Percentiles rank a stretch among this genome's conserved stretches.
phyloP scores from a whole-genome alignment of 2,113 vertebrate species.

The Etheostoma cragini region DNA sequence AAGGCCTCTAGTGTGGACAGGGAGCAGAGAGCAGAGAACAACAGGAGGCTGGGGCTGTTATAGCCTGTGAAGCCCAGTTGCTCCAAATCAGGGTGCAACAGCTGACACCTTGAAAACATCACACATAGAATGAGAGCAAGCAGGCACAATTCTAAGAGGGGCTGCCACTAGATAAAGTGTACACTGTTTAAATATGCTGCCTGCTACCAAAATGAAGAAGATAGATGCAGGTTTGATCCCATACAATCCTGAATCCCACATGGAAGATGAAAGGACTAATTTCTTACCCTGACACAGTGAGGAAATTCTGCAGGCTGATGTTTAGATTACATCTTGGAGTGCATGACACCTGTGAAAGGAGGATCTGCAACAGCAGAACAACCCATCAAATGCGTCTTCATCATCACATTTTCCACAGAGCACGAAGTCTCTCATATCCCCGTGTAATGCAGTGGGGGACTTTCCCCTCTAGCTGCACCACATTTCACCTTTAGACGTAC shows the following conservation, averaged over 20 bases:
- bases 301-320: background rate
- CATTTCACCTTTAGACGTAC: background rate
- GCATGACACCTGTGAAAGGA: background rate
- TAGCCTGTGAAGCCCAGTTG: too few relatives aligned
- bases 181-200: too few relatives aligned
- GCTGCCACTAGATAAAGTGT: too few relatives aligned
- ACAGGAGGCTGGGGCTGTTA: too few relatives aligned
- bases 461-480: constrained; percentile 21
- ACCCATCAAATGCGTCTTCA: background rate
- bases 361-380: background rate
- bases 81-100: too few relatives aligned
- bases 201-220: background rate
- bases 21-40: too few relatives aligned
- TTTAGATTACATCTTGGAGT: background rate
- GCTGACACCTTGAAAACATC: too few relatives aligned
- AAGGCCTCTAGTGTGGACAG: too few relatives aligned
- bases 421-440: constrained; percentile 5
- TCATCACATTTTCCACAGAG: constrained; percentile 47
- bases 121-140: too few relatives aligned
- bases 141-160: too few relatives aligned
- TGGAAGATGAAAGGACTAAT: background rate
- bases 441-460: constrained; percentile 33
- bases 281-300: background rate
- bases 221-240: background rate
- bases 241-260: background rate